A percentile compares a stretch with the other conserved stretches of the same genome.
These are phyloP conservation scores for Myrmecobius fasciatus DNA, from an alignment of 2,113 vertebrate genomes.

Conservation along the genomic window DNA sequence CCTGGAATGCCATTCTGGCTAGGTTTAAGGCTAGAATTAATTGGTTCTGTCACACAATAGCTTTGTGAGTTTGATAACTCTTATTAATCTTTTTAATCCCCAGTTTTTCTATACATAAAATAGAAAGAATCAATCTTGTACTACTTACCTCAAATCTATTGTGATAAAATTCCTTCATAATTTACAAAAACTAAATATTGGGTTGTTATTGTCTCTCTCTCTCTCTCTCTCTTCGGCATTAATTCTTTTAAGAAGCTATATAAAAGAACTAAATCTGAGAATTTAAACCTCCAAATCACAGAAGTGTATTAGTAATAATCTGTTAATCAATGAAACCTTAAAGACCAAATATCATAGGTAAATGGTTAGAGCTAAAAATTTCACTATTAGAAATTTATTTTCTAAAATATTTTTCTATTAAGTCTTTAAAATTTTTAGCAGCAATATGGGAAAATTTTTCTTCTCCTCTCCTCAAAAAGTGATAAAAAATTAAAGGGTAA, in stretches of 20 bases:
- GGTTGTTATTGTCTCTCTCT: too few species aligned
- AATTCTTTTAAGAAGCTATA: not conserved
- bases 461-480: slow-evolving; percentile 26
- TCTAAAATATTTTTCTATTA: not conserved
- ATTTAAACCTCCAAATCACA: not conserved
- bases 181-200: not conserved
- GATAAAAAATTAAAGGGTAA: not conserved
- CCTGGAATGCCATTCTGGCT: not conserved
- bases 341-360: slow-evolving; percentile 8
- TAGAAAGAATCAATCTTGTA: not conserved
- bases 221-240: not conserved
- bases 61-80: not conserved
- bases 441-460: slow-evolving; percentile 43
- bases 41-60: not conserved
- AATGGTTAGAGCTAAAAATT: not conserved
- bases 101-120: not conserved
- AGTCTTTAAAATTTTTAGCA: slow-evolving; percentile 24
- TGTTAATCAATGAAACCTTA: not conserved
- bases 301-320: not conserved
- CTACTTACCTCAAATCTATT: not conserved
- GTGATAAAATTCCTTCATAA: not conserved
- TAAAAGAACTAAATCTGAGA: not conserved
- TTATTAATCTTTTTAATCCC: not conserved
- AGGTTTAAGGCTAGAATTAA: not conserved
- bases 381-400: not conserved